A percentile compares a stretch with the other conserved stretches of the same genome.
Conservation (phyloP, 2,888 invertebrate genomes). For the Euclidia mi region DNA sequence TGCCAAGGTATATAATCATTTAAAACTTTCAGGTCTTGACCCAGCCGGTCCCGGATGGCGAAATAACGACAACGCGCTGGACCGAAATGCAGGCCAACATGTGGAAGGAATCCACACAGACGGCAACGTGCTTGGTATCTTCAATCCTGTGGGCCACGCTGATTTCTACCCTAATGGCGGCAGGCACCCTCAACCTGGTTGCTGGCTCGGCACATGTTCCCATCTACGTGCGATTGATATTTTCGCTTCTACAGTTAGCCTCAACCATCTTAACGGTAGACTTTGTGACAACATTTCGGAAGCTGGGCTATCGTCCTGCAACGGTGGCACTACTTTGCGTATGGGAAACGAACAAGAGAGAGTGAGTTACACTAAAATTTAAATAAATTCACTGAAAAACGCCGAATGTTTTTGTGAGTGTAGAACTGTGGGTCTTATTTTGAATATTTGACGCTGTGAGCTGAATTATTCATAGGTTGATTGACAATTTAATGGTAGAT, state of each 20-base stretch:
- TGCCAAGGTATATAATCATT: too few species aligned
- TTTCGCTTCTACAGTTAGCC: constrained; percentile 71
- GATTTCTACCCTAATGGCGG: constrained; percentile 81
- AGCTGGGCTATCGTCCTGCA: too few species aligned
- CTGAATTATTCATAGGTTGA: too few species aligned
- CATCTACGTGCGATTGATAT: constrained; percentile 72
- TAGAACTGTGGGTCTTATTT: too few species aligned
- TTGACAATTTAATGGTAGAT: too few species aligned
- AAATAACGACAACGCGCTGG: constrained; percentile 60
- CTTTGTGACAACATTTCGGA: constrained; percentile 63
- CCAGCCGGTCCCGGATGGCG: constrained; percentile 75
- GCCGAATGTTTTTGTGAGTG: too few species aligned
- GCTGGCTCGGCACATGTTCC: constrained; percentile 71
- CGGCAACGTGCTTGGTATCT: constrained; percentile 68
- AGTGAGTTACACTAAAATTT: too few species aligned
- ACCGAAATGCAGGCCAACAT: constrained; percentile 60
- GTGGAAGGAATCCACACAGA: constrained; percentile 80
- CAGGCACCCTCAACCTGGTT: constrained; percentile 76
- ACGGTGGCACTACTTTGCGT: too few species aligned
- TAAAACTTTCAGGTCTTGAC: constrained; percentile 75
- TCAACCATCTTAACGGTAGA: constrained; percentile 69
- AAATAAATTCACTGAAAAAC: too few species aligned
- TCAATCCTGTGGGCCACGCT: constrained; percentile 58
- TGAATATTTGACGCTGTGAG: too few species aligned
- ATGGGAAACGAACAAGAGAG: constrained; percentile 75